phyloP scores from a whole-genome alignment of 92 coral and sea anemone species.

The Virgularia gustaviana region DNA sequence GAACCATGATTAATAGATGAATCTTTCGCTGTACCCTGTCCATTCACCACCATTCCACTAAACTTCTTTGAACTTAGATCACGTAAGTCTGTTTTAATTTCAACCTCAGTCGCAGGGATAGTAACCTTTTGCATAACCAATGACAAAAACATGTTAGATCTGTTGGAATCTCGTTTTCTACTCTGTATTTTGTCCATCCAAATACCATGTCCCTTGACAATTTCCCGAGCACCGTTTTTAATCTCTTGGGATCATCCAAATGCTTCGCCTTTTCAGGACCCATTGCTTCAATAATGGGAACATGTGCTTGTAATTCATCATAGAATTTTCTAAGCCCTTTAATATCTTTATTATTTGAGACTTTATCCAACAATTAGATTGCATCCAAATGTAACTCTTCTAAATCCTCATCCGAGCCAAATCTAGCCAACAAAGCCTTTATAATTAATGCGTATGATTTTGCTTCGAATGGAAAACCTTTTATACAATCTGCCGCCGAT shows the following conservation, averaged over 20 bases:
- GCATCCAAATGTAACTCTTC: neutral
- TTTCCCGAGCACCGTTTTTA: neutral
- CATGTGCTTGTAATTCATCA: conserved; percentile 10
- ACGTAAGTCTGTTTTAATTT: too few species aligned
- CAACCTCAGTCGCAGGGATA: too few species aligned
- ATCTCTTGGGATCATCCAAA: conserved; percentile 4
- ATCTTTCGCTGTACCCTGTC: too few species aligned
- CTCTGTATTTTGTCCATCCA: too few species aligned
- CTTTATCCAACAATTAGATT: neutral
- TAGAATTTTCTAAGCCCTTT: conserved; percentile 12
- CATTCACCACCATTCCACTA: too few species aligned
- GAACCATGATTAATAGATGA: neutral
- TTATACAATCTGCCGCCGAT: conserved; percentile 20
- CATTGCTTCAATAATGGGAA: neutral
- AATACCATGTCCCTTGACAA: neutral
- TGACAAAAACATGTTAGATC: too few species aligned
- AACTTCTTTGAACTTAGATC: too few species aligned
- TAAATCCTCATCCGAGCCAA: conserved; percentile 18
- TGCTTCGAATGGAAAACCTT: conserved; percentile 18
- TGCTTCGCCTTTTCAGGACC: conserved; percentile 7
- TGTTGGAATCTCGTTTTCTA: too few species aligned
- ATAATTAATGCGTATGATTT: conserved; percentile 2
- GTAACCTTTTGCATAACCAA: too few species aligned
- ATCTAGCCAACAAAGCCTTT: conserved; percentile 1
- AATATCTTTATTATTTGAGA: neutral